phyloP scores from a whole-genome alignment of 2,888 invertebrate genomes.

The Macaria liturata region DNA sequence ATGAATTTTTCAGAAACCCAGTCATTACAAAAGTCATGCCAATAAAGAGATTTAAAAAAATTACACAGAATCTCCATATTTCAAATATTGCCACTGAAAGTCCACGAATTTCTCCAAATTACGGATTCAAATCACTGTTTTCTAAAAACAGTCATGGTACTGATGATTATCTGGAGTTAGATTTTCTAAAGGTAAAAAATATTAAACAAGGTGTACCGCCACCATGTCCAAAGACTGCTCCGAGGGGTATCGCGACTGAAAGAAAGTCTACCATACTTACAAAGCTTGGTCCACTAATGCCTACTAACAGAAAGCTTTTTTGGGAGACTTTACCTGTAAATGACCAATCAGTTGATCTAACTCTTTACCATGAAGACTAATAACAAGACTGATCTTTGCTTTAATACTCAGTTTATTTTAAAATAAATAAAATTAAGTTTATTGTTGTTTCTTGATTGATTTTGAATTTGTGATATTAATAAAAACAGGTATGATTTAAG shows the following conservation, averaged over 20 bases:
- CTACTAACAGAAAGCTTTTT: conserved; percentile 13
- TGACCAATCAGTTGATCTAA: conserved; percentile 9
- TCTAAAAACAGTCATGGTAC: conserved; percentile 6
- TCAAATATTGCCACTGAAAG: too few species aligned
- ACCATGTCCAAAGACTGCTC: conserved; percentile 1
- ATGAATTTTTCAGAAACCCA: too few species aligned
- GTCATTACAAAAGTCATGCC: too few species aligned
- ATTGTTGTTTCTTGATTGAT: neutral
- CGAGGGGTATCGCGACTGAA: conserved; percentile 14
- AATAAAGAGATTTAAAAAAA: too few species aligned
- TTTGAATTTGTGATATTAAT: too few species aligned
- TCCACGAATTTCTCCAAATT: too few species aligned
- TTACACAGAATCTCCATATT: too few species aligned
- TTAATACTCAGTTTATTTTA: neutral
- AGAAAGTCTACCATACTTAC: conserved; percentile 16
- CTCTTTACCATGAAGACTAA: conserved; percentile 1
- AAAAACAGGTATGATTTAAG: too few species aligned
- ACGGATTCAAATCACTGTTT: conserved; percentile 5
- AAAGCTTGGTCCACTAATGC: conserved; percentile 13
- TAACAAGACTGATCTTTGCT: conserved; percentile 1
- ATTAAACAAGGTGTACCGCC: neutral
- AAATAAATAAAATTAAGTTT: conserved; percentile 1
- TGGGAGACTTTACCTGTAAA: conserved; percentile 10
- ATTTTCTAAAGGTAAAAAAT: conserved; percentile 9
- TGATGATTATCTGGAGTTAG: conserved; percentile 4